Percentiles rank a stretch among this genome's conserved stretches.
phyloP scores from a whole-genome alignment of 2,888 invertebrate genomes.

The Lagria hirta region DNA sequence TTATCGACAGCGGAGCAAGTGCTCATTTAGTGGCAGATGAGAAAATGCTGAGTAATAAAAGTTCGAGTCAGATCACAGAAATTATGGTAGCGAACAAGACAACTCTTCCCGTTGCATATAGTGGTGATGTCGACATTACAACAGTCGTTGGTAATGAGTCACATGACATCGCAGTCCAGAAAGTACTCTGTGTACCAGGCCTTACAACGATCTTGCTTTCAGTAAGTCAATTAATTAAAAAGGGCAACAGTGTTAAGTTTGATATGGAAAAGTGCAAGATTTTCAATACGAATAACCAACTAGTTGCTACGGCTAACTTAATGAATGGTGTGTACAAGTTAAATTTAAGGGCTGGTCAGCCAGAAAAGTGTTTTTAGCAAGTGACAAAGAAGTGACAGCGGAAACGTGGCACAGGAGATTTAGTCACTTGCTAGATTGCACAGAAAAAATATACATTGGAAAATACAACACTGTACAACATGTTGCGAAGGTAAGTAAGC shows the following conservation, averaged over 20 bases:
- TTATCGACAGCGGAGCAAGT: slow-evolving; percentile 38
- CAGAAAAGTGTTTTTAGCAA: background rate
- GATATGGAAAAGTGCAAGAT: slow-evolving; percentile 29
- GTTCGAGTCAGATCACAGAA: slow-evolving; percentile 21
- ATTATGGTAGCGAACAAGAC: slow-evolving; percentile 28
- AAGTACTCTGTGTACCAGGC: slow-evolving; percentile 27
- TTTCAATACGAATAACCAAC: slow-evolving; percentile 23
- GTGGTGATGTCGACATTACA: slow-evolving; percentile 30
- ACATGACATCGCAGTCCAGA: slow-evolving; percentile 14
- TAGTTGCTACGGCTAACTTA: slow-evolving; percentile 28
- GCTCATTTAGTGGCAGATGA: slow-evolving; percentile 31
- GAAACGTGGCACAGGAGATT: slow-evolving; percentile 31
- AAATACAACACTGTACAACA: slow-evolving; percentile 13
- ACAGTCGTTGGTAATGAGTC: slow-evolving; percentile 13
- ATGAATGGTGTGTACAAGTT: slow-evolving; percentile 31
- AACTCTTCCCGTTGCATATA: slow-evolving; percentile 28
- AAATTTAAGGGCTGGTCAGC: slow-evolving; percentile 5
- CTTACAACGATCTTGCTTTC: slow-evolving; percentile 31
- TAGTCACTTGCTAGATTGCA: slow-evolving; percentile 14
- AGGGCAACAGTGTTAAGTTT: slow-evolving; percentile 33
- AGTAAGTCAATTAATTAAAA: slow-evolving; percentile 33
- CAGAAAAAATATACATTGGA: background rate
- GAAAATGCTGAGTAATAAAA: slow-evolving; percentile 22
- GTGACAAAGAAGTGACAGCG: background rate
- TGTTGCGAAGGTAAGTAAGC: slow-evolving; percentile 39